These are phyloP conservation scores for Cyclura pinguis DNA, from an alignment of 2,797 vertebrate genomes.

Conservation along the genomic window DNA sequence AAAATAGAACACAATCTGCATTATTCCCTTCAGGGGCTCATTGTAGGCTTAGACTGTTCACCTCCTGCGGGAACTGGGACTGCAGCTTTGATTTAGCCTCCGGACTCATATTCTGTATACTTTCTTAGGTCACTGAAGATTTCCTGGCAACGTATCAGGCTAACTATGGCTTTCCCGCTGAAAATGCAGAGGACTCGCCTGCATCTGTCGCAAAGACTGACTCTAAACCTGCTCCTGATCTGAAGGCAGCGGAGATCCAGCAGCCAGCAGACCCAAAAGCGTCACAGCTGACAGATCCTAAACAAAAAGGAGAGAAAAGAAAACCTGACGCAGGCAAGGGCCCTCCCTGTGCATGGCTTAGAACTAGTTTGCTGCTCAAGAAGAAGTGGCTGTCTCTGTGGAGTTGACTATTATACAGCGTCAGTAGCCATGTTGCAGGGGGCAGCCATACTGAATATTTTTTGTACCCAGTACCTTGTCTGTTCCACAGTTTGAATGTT, in stretches of 20 bases:
- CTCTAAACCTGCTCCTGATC: slow-evolving; percentile 50
- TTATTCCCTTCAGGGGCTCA: slow-evolving; percentile 6
- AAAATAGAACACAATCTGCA: not conserved
- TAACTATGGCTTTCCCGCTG: slow-evolving; percentile 90
- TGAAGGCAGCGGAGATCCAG: slow-evolving; percentile 67
- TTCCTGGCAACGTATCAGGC: slow-evolving; percentile 95
- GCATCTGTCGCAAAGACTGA: slow-evolving; percentile 67
- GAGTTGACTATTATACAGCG: not conserved
- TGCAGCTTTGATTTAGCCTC: not conserved
- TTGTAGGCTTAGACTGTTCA: not conserved
- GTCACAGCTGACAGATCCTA: slow-evolving; percentile 70
- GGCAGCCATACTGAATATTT: slow-evolving; percentile 5
- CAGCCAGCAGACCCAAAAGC: slow-evolving; percentile 64
- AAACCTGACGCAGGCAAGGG: slow-evolving; percentile 89
- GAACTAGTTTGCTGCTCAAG: not conserved
- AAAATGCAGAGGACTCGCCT: slow-evolving; percentile 78
- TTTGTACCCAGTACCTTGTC: not conserved
- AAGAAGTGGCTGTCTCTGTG: not conserved
- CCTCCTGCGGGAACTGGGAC: not conserved
- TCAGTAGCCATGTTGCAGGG: slow-evolving; percentile 11
- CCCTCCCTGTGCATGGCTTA: slow-evolving; percentile 26
- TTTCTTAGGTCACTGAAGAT: slow-evolving; percentile 92
- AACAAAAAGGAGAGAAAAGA: slow-evolving; percentile 91
- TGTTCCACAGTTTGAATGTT: not conserved
- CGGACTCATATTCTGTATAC: slow-evolving; percentile 26